A percentile compares a stretch with the other conserved stretches of the same genome.
These are phyloP conservation scores for Fregata magnificens DNA, from an alignment of 2,113 vertebrate genomes.

Conservation along the genomic window DNA sequence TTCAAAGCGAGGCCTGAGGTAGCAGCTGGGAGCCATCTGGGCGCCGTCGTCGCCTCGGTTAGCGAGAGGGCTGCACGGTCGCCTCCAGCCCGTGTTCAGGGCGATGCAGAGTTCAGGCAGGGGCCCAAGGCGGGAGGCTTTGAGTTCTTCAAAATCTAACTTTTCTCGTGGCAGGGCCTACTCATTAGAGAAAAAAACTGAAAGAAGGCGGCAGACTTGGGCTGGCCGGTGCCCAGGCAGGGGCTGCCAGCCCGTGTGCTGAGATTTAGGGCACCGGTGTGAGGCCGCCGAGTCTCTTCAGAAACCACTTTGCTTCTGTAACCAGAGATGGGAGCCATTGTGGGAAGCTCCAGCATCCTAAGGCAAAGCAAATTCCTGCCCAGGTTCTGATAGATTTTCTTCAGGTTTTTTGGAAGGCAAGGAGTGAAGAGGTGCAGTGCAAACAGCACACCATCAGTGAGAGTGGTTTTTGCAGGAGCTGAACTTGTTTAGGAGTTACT, in stretches of 20 bases:
- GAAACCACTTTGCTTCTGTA: background rate
- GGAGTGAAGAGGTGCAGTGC: background rate
- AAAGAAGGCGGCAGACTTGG: background rate
- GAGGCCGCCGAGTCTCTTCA: background rate
- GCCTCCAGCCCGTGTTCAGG: background rate
- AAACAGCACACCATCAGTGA: too few species aligned
- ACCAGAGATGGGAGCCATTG: background rate
- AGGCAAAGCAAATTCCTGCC: background rate
- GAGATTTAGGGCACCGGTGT: background rate
- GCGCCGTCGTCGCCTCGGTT: rapidly evolving
- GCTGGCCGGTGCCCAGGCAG: background rate
- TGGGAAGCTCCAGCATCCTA: background rate
- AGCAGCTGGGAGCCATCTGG: background rate
- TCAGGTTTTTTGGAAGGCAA: background rate
- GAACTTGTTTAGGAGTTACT: background rate
- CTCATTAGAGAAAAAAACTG: background rate
- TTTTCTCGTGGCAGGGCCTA: background rate
- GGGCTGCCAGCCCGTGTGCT: background rate
- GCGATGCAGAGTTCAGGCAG: background rate
- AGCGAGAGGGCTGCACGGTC: rapidly evolving
- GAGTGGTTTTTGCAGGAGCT: background rate
- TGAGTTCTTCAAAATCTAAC: background rate
- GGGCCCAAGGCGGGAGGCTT: background rate
- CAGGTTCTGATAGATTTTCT: background rate
- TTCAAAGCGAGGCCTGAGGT: background rate